Evolutionary conservation across 2,113 vertebrate species (phyloP).

Genomic region (Anolis sagrei): DNA sequence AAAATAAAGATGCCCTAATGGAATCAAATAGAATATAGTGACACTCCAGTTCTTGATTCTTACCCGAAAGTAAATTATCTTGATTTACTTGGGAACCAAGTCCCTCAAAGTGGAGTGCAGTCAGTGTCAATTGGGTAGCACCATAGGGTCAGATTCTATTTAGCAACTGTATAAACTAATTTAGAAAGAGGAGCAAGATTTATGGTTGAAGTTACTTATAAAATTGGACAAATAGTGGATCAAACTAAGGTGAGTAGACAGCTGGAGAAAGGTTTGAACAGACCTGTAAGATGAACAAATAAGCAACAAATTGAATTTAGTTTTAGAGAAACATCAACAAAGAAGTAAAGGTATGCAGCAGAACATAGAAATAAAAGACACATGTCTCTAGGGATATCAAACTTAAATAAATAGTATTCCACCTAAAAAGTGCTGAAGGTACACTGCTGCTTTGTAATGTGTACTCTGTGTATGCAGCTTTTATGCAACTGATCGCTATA

Average conservation of each 20-base stretch:
- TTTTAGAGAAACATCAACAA: slow-evolving; percentile 3
- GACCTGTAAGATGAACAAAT: slow-evolving; percentile 34
- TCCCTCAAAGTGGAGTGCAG: not conserved
- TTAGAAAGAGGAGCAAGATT: slow-evolving; percentile 34
- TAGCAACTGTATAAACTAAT: slow-evolving; percentile 25
- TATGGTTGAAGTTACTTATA: slow-evolving; percentile 34
- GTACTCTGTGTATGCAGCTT: not conserved
- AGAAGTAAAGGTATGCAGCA: slow-evolving; percentile 18
- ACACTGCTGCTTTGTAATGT: not conserved
- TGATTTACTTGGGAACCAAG: slow-evolving; percentile 7
- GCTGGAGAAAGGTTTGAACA: slow-evolving; percentile 19
- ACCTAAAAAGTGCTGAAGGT: not conserved
- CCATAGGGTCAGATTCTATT: slow-evolving; percentile 24
- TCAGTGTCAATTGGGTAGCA: not conserved
- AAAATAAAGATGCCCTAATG: not conserved
- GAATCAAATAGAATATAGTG: not conserved
- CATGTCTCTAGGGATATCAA: not conserved
- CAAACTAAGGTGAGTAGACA: slow-evolving; percentile 19
- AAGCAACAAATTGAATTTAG: slow-evolving; percentile 34
- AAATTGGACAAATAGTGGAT: slow-evolving; percentile 34
- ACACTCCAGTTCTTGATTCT: not conserved
- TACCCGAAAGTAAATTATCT: slow-evolving; percentile 2
- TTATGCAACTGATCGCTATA: not conserved
- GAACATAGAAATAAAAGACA: not conserved
- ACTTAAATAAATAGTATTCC: not conserved